Evolutionary conservation across 2,888 invertebrate species (phyloP), one percentile per base, ranked within the genome.

Genomic region (Nomada lathburiana): DNA sequence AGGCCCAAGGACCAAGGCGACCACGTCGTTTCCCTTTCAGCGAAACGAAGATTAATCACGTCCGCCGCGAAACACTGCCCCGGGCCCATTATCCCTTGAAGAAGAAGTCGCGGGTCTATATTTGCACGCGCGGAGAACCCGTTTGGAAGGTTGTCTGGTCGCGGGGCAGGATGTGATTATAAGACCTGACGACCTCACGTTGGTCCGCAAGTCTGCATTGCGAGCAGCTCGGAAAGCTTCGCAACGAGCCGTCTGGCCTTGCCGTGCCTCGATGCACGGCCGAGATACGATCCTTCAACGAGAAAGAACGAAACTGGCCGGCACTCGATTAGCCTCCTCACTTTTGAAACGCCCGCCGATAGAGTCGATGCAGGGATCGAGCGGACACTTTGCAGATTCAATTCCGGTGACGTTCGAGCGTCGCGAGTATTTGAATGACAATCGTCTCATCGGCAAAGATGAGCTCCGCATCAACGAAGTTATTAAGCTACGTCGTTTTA

Each of bases 121-220:
- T 74, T 60, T 74, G 70, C 47, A 57, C 53, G 78, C 57, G 72
- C 29, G 55, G 77, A 83, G 83, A 89, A 90, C 86, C 77, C 82
- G 90, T 90, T 89, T 87, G 82, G 89, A 89, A 89, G 90, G 90
- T 85, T 87, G 84, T 80, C 87, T 72, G 89, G 89, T 77, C 77
- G 70, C 62, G 36, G 50, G 82, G 57, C 72, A 70, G 80, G 84
- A 78, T 78, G 81, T 79, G 84, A 88, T 86, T 88, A 86, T 83
- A 36, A 76, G 84, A 87, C 80, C 74, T 42, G 75, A 69, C 70
- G 72, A 71, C 72, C 80, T 71, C 76, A 77, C 70, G 62, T 62
- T 69, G 81, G 77, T 70, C 68, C 36, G 13, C 13, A 13, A 76
- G 67, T 62, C 81, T 60, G 53, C 75, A 75, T 81, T 76, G 84